A percentile compares a stretch with the other conserved stretches of the same genome.
Conservation (phyloP, 1,140 invertebrate genomes). For the Scaptodrosophila lebanonensis region DNA sequence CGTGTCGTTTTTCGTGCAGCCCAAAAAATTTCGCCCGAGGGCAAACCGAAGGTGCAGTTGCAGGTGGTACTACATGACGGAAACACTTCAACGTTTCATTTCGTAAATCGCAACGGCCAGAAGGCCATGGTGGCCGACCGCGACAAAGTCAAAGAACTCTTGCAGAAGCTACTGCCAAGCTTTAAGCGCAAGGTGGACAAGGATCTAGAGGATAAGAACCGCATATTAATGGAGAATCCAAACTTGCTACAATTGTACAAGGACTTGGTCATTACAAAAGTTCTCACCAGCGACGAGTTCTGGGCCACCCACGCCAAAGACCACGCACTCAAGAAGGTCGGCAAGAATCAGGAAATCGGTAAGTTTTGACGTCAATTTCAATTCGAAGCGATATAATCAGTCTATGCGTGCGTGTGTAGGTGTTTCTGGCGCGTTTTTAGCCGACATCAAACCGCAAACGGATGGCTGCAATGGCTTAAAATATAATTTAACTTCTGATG, state of each 20-base stretch:
- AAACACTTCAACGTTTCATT: slow-evolving; percentile 97
- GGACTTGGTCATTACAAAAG: slow-evolving; percentile 95
- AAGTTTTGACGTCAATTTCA: slow-evolving; percentile 47
- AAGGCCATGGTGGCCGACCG: slow-evolving; percentile 92
- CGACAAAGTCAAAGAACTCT: slow-evolving; percentile 94
- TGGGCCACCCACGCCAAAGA: slow-evolving; percentile 92
- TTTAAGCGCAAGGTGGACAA: slow-evolving; percentile 96
- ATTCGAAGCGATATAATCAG: slow-evolving; percentile 1
- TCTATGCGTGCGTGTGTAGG: slow-evolving; percentile 76
- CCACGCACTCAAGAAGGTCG: slow-evolving; percentile 85
- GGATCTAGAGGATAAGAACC: slow-evolving; percentile 93
- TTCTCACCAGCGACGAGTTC: slow-evolving; percentile 97
- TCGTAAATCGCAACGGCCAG: slow-evolving; percentile 91
- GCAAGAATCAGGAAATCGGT: slow-evolving; percentile 89
- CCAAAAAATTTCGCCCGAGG: slow-evolving; percentile 99
- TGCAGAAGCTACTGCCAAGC: slow-evolving; percentile 95
- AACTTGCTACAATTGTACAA: slow-evolving; percentile 90
- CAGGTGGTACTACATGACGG: slow-evolving; percentile 97
- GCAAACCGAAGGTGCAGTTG: slow-evolving; percentile 98
- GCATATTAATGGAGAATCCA: slow-evolving; percentile 89
- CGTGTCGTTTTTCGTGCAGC: slow-evolving; percentile 81
- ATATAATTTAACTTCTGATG: slow-evolving; percentile 97
- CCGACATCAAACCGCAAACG: slow-evolving; percentile 97
- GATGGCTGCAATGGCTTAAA: slow-evolving; percentile 98
- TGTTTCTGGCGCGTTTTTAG: slow-evolving; percentile 91